These are phyloP conservation scores for Amaurobius ferox DNA, from an alignment of 2,888 invertebrate genomes.

Conservation along the genomic window DNA sequence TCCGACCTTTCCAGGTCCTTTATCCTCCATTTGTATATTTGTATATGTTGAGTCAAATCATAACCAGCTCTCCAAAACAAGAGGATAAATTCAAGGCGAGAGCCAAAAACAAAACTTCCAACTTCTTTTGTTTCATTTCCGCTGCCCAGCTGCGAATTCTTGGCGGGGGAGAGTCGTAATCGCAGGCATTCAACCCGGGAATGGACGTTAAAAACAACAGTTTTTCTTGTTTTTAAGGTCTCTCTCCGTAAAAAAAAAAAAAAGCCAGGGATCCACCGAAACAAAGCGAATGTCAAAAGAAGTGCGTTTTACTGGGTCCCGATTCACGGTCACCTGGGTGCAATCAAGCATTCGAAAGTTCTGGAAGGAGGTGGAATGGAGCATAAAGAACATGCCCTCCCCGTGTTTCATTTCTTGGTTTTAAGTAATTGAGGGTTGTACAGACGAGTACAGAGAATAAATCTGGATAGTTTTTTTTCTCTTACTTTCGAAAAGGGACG, in stretches of 20 bases:
- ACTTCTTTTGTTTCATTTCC: constrained; percentile 1
- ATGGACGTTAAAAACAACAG: neutral
- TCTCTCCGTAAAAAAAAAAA: neutral
- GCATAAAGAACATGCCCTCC: neutral
- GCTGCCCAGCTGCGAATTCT: neutral
- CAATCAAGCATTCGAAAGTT: neutral
- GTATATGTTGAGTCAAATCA: no score
- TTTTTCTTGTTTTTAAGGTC: neutral
- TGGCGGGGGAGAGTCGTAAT: neutral
- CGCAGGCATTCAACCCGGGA: neutral
- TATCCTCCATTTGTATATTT: no score
- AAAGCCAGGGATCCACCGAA: neutral
- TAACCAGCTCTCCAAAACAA: no score
- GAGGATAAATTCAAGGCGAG: no score
- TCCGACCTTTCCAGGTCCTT: no score
- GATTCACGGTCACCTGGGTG: neutral
- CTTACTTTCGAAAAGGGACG: no score
- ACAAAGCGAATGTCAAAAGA: constrained; percentile 5
- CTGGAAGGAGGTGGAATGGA: constrained; percentile 4
- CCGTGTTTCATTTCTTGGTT: neutral
- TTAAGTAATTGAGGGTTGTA: neutral
- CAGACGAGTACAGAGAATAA: neutral
- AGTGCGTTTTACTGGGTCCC: neutral
- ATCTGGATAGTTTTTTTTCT: no score
- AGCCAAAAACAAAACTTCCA: neutral